Conservation (phyloP, 2,797 vertebrate genomes). For the Typhlichthys subterraneus region DNA sequence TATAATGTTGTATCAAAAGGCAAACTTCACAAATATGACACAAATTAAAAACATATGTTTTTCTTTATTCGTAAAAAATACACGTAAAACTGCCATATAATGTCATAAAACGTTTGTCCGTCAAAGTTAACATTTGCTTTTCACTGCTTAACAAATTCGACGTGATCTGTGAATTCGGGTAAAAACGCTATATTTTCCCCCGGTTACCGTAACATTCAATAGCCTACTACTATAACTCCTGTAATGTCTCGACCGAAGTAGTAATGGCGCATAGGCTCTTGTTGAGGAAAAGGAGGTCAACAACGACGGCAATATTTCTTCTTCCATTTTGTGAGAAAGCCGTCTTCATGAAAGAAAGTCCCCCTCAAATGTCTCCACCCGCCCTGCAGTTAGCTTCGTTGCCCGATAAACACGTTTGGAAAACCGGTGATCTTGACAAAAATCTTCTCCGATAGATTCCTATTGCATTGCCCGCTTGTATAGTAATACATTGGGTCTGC, state of each 20-base stretch:
- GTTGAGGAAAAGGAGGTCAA: conserved; percentile 86
- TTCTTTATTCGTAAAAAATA: conserved; percentile 57
- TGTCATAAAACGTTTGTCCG: conserved; percentile 1
- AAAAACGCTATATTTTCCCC: conserved; percentile 22
- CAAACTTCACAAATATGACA: conserved; percentile 36
- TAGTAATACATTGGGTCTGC: conserved; percentile 81
- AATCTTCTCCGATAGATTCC: conserved; percentile 73
- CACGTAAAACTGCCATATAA: conserved; percentile 27
- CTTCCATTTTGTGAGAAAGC: conserved; percentile 92
- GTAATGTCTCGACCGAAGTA: conserved; percentile 60
- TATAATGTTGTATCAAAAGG: conserved; percentile 7
- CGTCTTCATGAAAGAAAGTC: conserved; percentile 91
- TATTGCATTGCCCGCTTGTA: conserved; percentile 79
- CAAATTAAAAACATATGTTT: conserved; percentile 14
- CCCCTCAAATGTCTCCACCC: conserved; percentile 84
- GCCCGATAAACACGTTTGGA: conserved; percentile 65
- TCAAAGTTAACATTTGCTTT: neutral
- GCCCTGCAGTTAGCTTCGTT: conserved; percentile 76
- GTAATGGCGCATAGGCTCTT: conserved; percentile 84
- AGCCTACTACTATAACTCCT: conserved; percentile 47
- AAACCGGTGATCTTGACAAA: conserved; percentile 67
- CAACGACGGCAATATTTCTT: conserved; percentile 87
- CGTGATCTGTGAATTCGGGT: conserved; percentile 23
- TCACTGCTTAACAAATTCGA: conserved; percentile 8
- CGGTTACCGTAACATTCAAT: conserved; percentile 30